Percentiles rank a stretch among this genome's conserved stretches.
phyloP scores from a whole-genome alignment of 2,888 invertebrate species.

The Chorisops tibialis region DNA sequence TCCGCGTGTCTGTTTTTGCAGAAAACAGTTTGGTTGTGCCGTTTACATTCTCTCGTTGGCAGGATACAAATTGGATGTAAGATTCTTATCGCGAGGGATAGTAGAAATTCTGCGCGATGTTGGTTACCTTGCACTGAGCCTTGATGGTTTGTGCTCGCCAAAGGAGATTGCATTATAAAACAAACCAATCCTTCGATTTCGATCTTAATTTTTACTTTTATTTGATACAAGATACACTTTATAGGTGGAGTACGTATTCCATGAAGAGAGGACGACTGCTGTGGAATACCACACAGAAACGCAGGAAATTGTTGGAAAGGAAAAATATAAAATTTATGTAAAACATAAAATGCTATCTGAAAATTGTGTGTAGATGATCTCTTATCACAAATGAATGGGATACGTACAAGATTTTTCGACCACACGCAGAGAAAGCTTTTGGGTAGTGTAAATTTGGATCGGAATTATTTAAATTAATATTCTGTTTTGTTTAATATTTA shows the following conservation, averaged over 20 bases:
- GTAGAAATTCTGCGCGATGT: constrained; percentile 6
- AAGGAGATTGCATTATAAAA: constrained; percentile 20
- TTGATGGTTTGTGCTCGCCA: not conserved
- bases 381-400: constrained; percentile 9
- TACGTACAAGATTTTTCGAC: not conserved
- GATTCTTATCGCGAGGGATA: constrained; percentile 29
- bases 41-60: constrained; percentile 27
- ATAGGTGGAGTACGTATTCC: not conserved
- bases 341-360: constrained; percentile 7
- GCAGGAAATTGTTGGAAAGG: not conserved
- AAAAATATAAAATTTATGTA: constrained; percentile 14
- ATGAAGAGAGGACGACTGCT: not conserved
- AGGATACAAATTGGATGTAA: constrained; percentile 33
- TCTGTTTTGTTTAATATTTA: too few species aligned
- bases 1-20: too few species aligned
- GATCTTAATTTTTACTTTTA: constrained; percentile 9
- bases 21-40: not conserved
- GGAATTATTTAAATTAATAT: too few species aligned
- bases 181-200: constrained; percentile 24
- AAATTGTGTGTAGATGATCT: constrained; percentile 18
- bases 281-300: not conserved
- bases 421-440: not conserved
- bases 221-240: not conserved
- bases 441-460: too few species aligned
- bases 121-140: not conserved